phyloP scores from a whole-genome alignment of 2,888 invertebrate species.

The Stenurella melanura region DNA sequence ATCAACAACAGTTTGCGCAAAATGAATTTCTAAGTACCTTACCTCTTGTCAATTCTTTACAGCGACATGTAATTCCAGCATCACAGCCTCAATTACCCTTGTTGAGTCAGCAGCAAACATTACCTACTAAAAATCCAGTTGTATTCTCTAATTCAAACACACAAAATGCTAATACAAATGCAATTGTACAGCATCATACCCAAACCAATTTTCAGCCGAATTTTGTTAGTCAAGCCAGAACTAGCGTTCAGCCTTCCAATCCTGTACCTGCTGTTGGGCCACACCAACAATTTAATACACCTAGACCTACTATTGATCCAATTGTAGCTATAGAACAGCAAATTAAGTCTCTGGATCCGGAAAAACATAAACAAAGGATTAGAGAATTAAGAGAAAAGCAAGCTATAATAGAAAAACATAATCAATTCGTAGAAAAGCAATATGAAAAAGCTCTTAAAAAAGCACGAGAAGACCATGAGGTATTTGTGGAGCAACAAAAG shows the following conservation, averaged over 20 bases:
- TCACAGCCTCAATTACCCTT: slow-evolving; percentile 12
- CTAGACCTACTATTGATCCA: slow-evolving; percentile 64
- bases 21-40: slow-evolving; percentile 50
- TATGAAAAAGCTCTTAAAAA: slow-evolving; percentile 87
- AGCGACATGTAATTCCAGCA: slow-evolving; percentile 39
- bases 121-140: slow-evolving; percentile 50
- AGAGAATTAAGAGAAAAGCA: slow-evolving; percentile 84
- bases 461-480: slow-evolving; percentile 82
- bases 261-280: slow-evolving; percentile 40
- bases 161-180: not conserved
- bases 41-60: slow-evolving; percentile 50
- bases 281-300: slow-evolving; percentile 55
- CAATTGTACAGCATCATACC: slow-evolving; percentile 68
- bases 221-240: slow-evolving; percentile 50
- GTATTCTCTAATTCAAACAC: slow-evolving; percentile 32
- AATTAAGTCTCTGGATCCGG: slow-evolving; percentile 70
- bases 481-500: slow-evolving; percentile 82
- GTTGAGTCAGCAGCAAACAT: slow-evolving; percentile 59
- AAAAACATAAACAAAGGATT: slow-evolving; percentile 79
- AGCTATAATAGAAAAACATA: slow-evolving; percentile 83
- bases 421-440: slow-evolving; percentile 86
- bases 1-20: slow-evolving; percentile 45
- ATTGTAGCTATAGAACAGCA: slow-evolving; percentile 63
- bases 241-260: slow-evolving; percentile 42
- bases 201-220: slow-evolving; percentile 70